Percentiles rank a stretch among this genome's conserved stretches.
Evolutionary conservation across 92 coral and sea anemone species (phyloP).

Genomic region (Epizoanthus scotinus): DNA sequence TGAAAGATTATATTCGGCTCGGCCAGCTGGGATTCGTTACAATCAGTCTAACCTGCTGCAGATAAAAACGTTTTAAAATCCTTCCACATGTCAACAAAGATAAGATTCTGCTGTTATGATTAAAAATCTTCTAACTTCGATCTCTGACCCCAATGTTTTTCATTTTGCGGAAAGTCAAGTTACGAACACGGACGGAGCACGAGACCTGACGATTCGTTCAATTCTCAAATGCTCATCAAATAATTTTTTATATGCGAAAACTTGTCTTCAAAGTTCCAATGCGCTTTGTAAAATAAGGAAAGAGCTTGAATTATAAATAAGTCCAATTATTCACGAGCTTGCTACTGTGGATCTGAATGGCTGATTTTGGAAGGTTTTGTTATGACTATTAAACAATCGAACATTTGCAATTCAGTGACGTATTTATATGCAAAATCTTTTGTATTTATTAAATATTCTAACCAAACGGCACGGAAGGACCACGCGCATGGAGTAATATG

Average conservation of each 20-base stretch:
- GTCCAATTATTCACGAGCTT: no score
- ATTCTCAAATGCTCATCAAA: not conserved
- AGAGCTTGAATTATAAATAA: no score
- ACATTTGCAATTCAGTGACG: constrained; percentile 10
- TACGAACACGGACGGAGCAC: constrained; percentile 11
- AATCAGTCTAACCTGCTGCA: constrained; percentile 41
- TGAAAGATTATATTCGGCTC: not conserved
- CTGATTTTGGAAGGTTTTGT: not conserved
- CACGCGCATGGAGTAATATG: no score
- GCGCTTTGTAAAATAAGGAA: no score
- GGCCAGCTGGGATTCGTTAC: not conserved
- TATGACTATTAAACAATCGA: constrained; percentile 8
- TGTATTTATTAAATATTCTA: not conserved
- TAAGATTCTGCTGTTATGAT: constrained; percentile 65
- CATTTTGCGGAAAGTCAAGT: constrained; percentile 36
- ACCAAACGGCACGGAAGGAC: no score
- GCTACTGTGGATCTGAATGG: not conserved
- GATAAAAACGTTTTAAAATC: constrained; percentile 45
- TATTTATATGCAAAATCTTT: not conserved
- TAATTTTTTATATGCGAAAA: not conserved
- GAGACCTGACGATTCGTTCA: not conserved
- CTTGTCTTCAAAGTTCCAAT: not conserved
- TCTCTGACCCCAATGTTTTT: constrained; percentile 45
- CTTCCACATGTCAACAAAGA: constrained; percentile 57
- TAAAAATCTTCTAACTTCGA: constrained; percentile 45